Base-by-base conservation (phyloP, 2,797 vertebrate species). In the Orestias chungarensis region DNA sequence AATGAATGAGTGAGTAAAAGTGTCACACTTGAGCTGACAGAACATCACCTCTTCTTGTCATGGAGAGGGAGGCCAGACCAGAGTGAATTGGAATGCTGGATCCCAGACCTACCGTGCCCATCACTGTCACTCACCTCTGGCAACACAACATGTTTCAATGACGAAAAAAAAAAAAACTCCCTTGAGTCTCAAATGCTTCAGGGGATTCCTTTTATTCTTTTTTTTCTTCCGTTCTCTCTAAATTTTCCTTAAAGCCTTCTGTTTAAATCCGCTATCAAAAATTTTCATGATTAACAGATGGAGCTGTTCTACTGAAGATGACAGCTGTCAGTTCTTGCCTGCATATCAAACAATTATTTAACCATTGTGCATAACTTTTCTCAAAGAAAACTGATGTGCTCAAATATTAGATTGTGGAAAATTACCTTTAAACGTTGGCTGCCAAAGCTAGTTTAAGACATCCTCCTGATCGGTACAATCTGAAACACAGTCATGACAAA, bases 71-170 rank as follows among this genome's bases (percentile, higher is more conserved):
- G 66, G 75, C 75, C 74, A 54, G 68, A 83, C 82, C 75, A 40
- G 79, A 89, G 90, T 62, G 89, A 89, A 88, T 85, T 87, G 81
- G 82, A 83, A 85, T 8, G 64, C 61, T 78, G 89, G 87, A 88
- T 92, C 64, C 76, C 67, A 15, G 77, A 67, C 86, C 86, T 91
- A 87, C 76, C 71, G 80, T 84, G 78, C 86, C 89, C 87, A 88
- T 94, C 90, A 92, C 90, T 94, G 93, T 91, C 93, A 93, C 76
- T 93, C 92, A 88, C 64, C 79, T 87, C 88, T 86, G 85, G 79
- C 90, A 84, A 78, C 78, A 76, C 67, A 85, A 79, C 61, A 31
- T 64, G 66, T 88, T 72, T 78, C 73, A 72, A 83, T 91, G 92
- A 92, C 92, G 90, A 70, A 76, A 46, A 46, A 64, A 73, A 74